Evolutionary conservation across 53 echinoderm and acorn worm species (phyloP), one percentile per base, ranked within the genome.

Genomic region (Echinometra lucunter): DNA sequence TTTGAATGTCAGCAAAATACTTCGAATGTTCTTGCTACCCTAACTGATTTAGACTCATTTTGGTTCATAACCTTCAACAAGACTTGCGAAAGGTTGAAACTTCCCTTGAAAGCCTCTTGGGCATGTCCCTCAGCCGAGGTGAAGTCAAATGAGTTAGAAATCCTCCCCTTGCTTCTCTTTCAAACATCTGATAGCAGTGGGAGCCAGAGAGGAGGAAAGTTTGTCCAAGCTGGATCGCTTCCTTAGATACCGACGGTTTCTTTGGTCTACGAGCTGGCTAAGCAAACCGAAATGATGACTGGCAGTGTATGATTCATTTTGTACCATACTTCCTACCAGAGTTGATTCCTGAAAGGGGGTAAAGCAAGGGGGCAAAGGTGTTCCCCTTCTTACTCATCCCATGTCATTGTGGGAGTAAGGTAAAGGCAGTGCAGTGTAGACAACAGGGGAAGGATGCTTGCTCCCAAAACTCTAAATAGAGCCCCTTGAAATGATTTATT

Each of bases 271-370:
- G 47, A 47, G 53, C 85, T 12, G 49, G 53, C 85, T 12, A 30
- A 25, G 16, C 45, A 85, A 85, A 47, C 85, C 45, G 2, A 47
- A 53, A 85, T n/a, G 85, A 85, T 85, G 85, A 85, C 85, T 85
- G 49, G 85, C 85, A 7, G 10, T 13, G 13, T 37, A 85, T 85
- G 85, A 85, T n/a, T 85, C 85, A 85, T 85, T 12, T 47, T 45
- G 28, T 49, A 1, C 85, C 85, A 85, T n/a, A 85, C 85, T 85
- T 85, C 85, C 85, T 85, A 85, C 45, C 85, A 45, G 85, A 28
- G 47, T 5, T 13, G 49, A 85, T 15, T 45, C 45, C 30, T 49
- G 27, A 47, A 83, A 85, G 47, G n/a, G 25, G 21, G 42, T 40
- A 42, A 85, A 85, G 28, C 45, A 28, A 13, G 47, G 30, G 45